These are phyloP conservation scores for Lasioglossum oenotherae DNA, from an alignment of 2,888 invertebrate species.

Conservation along the genomic window DNA sequence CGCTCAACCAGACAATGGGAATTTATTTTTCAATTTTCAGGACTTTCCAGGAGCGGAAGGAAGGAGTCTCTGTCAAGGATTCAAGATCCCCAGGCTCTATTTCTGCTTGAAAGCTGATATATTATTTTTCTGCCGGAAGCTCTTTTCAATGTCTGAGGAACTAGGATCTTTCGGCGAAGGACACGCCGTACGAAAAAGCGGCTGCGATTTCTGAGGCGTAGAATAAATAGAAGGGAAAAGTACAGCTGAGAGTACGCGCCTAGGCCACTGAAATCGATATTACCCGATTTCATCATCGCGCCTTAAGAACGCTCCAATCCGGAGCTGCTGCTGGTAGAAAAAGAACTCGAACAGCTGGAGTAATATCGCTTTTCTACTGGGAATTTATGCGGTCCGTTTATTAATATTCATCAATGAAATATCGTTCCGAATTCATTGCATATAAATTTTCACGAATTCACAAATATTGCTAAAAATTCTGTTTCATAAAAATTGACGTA, in stretches of 20 bases:
- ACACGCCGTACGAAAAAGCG: not conserved
- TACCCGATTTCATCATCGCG: constrained; percentile 41
- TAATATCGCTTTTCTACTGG: not conserved
- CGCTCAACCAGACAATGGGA: not conserved
- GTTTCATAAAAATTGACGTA: not conserved
- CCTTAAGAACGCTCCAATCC: constrained; percentile 36
- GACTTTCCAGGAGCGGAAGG: not conserved
- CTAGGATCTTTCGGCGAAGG: not conserved
- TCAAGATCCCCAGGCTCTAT: not conserved
- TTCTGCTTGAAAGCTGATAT: constrained; percentile 14
- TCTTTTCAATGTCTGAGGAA: constrained; percentile 11
- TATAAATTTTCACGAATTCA: not conserved
- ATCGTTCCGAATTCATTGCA: not conserved
- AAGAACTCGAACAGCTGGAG: not conserved
- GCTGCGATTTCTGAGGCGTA: constrained; percentile 27
- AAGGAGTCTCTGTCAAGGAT: not conserved
- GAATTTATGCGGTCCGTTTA: not conserved
- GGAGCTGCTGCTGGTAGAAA: not conserved
- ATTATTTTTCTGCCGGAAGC: constrained; percentile 18
- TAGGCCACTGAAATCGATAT: constrained; percentile 57
- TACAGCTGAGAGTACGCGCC: constrained; percentile 21
- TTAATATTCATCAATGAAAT: not conserved
- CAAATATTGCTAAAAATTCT: not conserved
- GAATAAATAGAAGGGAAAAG: constrained; percentile 47
- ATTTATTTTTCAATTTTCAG: not conserved